Evolutionary conservation across 2,797 vertebrate genomes (phyloP).

Genomic region (Macrochelys suwanniensis): DNA sequence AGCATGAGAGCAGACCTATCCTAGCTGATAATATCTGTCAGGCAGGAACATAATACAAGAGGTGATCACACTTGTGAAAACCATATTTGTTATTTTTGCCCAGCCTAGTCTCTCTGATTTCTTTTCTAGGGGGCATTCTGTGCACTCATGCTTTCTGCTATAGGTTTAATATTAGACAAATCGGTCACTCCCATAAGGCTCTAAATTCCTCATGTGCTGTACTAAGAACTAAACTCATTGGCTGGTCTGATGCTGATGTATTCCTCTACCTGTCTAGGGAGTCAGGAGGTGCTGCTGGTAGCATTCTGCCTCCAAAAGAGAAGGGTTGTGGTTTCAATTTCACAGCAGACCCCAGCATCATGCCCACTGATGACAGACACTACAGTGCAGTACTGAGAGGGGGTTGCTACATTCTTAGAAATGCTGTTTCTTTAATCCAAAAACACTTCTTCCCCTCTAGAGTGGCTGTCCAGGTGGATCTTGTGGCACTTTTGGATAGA

Average conservation of each 20-base stretch:
- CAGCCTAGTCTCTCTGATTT: neutral
- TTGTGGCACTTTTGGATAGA: accelerated
- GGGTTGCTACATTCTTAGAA: neutral
- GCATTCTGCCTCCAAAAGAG: neutral
- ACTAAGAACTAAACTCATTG: neutral
- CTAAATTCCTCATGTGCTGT: accelerated
- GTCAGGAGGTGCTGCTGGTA: neutral
- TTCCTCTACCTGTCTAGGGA: accelerated
- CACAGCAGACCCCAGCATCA: neutral
- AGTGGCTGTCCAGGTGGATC: accelerated
- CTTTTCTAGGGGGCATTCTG: neutral
- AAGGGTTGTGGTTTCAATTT: neutral
- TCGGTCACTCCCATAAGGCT: neutral
- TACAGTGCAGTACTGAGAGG: accelerated
- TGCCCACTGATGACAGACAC: accelerated
- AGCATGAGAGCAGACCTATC: too few species aligned
- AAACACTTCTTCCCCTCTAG: neutral
- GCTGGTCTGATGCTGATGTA: neutral
- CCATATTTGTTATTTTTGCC: neutral
- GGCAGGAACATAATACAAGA: neutral
- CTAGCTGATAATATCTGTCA: neutral
- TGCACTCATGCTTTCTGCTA: neutral
- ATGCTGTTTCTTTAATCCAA: accelerated
- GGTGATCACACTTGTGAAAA: neutral
- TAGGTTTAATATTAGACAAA: accelerated